Percentiles rank a stretch among this genome's conserved stretches.
Evolutionary conservation across 2,113 vertebrate genomes (phyloP).

Genomic region (Terrapene triunguis): DNA sequence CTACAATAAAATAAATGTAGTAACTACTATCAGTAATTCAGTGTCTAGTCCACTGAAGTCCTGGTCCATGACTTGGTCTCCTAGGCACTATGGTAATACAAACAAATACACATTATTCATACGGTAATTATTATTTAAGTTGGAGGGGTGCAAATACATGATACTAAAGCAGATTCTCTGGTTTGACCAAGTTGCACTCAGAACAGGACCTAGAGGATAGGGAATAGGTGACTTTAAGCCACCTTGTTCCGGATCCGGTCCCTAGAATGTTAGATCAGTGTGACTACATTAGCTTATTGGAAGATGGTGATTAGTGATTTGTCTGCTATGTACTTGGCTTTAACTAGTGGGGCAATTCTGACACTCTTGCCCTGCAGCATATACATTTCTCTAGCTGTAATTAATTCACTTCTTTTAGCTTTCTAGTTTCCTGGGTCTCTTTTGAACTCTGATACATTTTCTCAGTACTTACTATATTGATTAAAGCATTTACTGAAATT

Average conservation of each 20-base stretch:
- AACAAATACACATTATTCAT: neutral
- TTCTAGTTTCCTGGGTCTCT: neutral
- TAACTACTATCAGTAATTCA: too few relatives aligned
- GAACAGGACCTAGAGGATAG: neutral
- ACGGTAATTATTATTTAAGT: neutral
- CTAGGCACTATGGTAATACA: neutral
- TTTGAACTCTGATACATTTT: neutral
- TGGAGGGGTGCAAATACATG: neutral
- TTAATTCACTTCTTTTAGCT: neutral
- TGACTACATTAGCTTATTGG: neutral
- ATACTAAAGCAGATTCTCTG: neutral
- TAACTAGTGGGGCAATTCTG: neutral
- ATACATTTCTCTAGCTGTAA: neutral
- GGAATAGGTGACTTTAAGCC: neutral
- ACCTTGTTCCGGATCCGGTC: neutral
- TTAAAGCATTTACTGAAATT: neutral
- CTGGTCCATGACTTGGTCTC: neutral
- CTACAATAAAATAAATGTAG: neutral
- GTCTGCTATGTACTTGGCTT: neutral
- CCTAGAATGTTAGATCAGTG: neutral
- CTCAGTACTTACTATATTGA: neutral
- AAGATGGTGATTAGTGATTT: rapidly evolving
- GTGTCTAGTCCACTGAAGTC: neutral
- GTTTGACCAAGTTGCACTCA: neutral
- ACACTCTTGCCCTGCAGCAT: neutral